A percentile compares a stretch with the other conserved stretches of the same genome.
phyloP scores from a whole-genome alignment of 1,140 invertebrate genomes.

The Aporrectodea caliginosa region DNA sequence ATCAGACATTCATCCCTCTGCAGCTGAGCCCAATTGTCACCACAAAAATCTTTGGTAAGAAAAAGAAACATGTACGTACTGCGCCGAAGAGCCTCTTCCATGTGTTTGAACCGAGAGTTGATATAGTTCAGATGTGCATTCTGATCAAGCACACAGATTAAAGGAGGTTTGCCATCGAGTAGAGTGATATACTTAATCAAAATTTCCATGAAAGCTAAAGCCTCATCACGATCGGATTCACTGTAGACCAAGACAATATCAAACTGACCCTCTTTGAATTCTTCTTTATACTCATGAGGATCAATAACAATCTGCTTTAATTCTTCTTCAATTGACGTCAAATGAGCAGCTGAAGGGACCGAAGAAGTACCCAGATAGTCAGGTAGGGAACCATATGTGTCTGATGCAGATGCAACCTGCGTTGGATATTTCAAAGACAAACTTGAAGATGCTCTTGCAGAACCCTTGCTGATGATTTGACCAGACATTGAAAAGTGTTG shows the following conservation, averaged over 20 bases:
- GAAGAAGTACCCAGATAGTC: no score
- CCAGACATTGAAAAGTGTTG: not conserved
- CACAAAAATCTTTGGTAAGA: constrained; percentile 4
- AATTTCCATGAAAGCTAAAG: constrained; percentile 10
- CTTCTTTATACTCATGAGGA: not conserved
- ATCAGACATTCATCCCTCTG: constrained; percentile 15
- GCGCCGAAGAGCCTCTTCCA: constrained; percentile 4
- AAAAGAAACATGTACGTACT: constrained; percentile 19
- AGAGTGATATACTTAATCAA: not conserved
- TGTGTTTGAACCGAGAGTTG: not conserved
- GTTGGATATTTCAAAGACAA: not conserved
- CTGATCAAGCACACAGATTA: not conserved
- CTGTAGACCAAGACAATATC: constrained; percentile 13
- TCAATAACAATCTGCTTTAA: not conserved
- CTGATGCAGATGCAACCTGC: no score
- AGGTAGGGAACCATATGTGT: no score
- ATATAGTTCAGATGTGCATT: not conserved
- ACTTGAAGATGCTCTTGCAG: not conserved
- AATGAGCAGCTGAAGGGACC: not conserved
- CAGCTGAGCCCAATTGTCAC: constrained; percentile 9
- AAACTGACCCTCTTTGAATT: constrained; percentile 13
- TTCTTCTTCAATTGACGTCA: not conserved
- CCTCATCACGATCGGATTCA: not conserved
- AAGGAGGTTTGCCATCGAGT: not conserved
- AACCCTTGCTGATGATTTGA: not conserved